These are phyloP conservation scores for Lytechinus variegatus DNA, from an alignment of 35 echinoderm and acorn worm genomes.

Conservation along the genomic window DNA sequence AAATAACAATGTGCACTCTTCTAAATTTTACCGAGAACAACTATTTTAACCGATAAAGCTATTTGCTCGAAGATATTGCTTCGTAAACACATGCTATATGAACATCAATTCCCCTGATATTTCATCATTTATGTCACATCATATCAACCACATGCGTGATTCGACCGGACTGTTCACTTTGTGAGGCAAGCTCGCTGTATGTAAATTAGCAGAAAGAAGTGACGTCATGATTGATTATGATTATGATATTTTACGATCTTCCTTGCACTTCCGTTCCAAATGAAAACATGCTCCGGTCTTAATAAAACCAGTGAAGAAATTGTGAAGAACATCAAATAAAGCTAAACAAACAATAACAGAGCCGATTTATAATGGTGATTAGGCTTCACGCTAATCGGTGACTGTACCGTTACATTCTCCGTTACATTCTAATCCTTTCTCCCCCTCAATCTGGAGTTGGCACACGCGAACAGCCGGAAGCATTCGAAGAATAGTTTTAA, in stretches of 20 bases:
- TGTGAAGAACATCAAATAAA: too few relatives aligned
- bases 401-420: not conserved
- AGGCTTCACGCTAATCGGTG: too few relatives aligned
- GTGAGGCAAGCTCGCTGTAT: constrained; percentile 51
- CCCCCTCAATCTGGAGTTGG: not conserved
- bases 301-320: too few relatives aligned
- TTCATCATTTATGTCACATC: not conserved
- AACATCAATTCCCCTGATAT: not conserved
- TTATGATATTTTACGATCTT: constrained; percentile 26
- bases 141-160: not conserved
- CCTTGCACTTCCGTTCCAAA: not conserved
- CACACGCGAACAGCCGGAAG: not conserved
- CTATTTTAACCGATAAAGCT: not conserved
- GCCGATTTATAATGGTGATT: too few relatives aligned
- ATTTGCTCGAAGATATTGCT: not conserved
- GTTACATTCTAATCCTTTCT: constrained; percentile 1
- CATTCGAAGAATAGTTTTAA: not conserved
- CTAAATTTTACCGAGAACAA: not conserved
- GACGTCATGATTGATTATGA: constrained; percentile 51
- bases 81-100: not conserved
- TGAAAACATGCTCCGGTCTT: too few relatives aligned
- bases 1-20: not conserved
- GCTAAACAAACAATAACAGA: too few relatives aligned
- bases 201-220: constrained; percentile 33
- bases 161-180: constrained; percentile 21